Evolutionary conservation across 2,113 vertebrate species (phyloP).

Genomic region (Mirza zaza): DNA sequence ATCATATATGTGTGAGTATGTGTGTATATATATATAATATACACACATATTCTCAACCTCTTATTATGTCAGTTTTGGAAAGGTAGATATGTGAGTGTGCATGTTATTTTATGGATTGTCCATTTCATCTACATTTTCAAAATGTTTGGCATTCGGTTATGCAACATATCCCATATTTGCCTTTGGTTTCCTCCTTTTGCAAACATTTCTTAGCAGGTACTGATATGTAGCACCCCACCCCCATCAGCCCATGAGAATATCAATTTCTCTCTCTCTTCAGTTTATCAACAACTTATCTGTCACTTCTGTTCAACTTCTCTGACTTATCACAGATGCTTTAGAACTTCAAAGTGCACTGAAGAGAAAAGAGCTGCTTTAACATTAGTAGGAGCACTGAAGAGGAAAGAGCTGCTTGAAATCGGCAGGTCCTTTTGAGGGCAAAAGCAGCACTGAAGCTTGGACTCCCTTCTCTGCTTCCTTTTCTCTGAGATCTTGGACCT

Average conservation of each 20-base stretch:
- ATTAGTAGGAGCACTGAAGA: background rate
- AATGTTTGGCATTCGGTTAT: background rate
- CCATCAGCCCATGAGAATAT: background rate
- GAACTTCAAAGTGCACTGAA: background rate
- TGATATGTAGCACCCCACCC: background rate
- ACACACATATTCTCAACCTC: background rate
- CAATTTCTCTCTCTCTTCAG: background rate
- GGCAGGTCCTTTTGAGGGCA: background rate
- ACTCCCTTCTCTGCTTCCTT: background rate
- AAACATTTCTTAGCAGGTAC: background rate
- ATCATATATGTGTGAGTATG: too few species aligned
- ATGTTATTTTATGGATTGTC: background rate
- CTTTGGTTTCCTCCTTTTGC: background rate
- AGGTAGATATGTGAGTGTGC: background rate
- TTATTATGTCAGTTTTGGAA: background rate
- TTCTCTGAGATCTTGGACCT: background rate
- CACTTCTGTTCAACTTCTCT: background rate
- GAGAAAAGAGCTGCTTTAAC: background rate
- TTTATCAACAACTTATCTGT: background rate
- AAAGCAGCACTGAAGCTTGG: background rate
- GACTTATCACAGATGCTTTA: background rate
- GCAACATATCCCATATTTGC: background rate
- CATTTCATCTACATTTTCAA: background rate
- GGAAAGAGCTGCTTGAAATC: background rate
- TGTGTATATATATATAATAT: too few species aligned